Evolutionary conservation across 2,113 vertebrate genomes (phyloP).

Genomic region (Vireo altiloquus): DNA sequence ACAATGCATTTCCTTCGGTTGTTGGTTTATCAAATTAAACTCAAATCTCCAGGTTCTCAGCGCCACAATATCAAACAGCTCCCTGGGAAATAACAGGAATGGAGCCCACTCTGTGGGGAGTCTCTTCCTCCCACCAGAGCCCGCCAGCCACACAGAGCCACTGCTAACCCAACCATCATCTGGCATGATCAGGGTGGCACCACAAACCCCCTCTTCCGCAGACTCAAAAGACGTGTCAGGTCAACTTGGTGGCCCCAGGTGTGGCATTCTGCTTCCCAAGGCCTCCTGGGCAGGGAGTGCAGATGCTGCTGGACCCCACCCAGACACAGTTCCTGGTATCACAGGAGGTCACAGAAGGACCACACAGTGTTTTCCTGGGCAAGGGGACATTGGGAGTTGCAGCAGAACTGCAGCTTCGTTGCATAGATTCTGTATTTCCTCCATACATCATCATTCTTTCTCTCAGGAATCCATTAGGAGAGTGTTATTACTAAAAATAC

Average conservation of each 20-base stretch:
- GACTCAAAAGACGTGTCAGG: background rate
- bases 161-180: background rate
- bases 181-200: accelerated
- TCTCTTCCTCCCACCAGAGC: background rate
- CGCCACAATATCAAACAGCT: background rate
- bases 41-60: accelerated
- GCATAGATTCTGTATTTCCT: background rate
- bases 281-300: background rate
- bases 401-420: background rate
- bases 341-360: background rate
- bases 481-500: constrained; percentile 8
- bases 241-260: background rate
- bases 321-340: accelerated
- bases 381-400: background rate
- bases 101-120: background rate
- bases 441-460: background rate
- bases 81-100: accelerated
- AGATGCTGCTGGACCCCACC: background rate
- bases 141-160: background rate
- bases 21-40: background rate
- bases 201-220: accelerated
- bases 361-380: accelerated
- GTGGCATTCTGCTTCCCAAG: background rate
- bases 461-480: background rate
- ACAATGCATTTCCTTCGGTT: background rate